Evolutionary conservation across 2,113 vertebrate species (phyloP).

Genomic region (Anser brachyrhynchus): DNA sequence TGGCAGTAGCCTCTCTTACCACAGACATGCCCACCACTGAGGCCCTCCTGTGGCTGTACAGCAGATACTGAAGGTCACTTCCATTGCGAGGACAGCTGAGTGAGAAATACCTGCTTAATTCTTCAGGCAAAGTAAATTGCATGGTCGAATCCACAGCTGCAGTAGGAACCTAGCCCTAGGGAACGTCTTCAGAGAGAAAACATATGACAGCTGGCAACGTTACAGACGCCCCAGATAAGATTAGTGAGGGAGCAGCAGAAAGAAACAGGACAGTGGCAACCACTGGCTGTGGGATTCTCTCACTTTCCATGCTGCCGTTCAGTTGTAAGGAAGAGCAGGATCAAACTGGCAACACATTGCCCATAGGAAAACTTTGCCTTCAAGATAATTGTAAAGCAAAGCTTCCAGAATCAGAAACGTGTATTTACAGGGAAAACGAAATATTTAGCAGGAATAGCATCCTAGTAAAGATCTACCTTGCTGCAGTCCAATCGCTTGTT

Average conservation of each 20-base stretch:
- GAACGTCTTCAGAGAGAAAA: neutral
- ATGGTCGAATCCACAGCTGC: neutral
- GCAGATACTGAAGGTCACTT: neutral
- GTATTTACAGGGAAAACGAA: neutral
- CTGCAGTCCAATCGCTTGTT: neutral
- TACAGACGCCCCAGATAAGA: accelerated
- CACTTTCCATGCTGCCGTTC: neutral
- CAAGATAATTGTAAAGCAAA: neutral
- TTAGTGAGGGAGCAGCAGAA: accelerated
- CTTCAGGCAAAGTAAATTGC: neutral
- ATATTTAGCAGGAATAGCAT: neutral
- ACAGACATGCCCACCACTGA: accelerated
- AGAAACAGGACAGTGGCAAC: neutral
- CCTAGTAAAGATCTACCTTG: neutral
- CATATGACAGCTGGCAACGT: accelerated
- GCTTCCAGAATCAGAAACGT: neutral
- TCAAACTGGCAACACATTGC: neutral
- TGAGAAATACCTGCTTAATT: accelerated
- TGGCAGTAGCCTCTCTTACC: neutral
- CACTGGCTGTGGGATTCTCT: neutral
- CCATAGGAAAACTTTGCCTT: accelerated
- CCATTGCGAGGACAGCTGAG: neutral
- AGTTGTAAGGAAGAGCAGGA: neutral
- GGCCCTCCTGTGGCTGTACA: neutral
- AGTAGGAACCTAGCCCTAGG: neutral